A percentile compares a stretch with the other conserved stretches of the same genome.
These are phyloP conservation scores for Rutilus rutilus DNA, from an alignment of 2,113 vertebrate genomes.

Conservation along the genomic window DNA sequence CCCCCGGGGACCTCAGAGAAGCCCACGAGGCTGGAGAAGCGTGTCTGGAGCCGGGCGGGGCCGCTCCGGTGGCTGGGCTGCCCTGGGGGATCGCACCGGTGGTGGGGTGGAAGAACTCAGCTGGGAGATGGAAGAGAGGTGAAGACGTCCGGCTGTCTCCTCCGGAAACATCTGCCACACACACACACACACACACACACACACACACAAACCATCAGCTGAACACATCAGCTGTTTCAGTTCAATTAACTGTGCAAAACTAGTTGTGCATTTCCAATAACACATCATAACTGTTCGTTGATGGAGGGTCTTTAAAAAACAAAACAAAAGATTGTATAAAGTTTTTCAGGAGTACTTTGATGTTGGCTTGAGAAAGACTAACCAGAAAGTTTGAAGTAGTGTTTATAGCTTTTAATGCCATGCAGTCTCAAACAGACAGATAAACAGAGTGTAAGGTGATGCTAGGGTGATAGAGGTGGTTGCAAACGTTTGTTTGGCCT, in stretches of 20 bases:
- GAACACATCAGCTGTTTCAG: background rate
- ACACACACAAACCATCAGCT: background rate
- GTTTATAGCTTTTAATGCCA: no score
- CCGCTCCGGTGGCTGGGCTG: slow-evolving; percentile 66
- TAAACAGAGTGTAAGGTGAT: background rate
- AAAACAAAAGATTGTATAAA: no score
- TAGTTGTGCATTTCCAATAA: background rate
- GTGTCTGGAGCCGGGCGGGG: slow-evolving; percentile 74
- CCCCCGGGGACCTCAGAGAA: slow-evolving; percentile 82
- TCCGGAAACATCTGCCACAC: slow-evolving; percentile 25
- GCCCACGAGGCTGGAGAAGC: slow-evolving; percentile 88
- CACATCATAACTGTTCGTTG: background rate
- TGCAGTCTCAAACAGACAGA: no score
- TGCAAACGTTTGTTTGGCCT: background rate
- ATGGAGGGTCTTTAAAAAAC: no score
- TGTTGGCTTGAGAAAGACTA: background rate
- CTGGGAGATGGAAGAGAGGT: slow-evolving; percentile 80
- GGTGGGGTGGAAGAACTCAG: slow-evolving; percentile 89
- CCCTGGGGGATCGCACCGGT: slow-evolving; percentile 68
- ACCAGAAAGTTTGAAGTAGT: no score
- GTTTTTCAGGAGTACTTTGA: background rate
- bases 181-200: slow-evolving; percentile 7
- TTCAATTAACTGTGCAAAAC: background rate
- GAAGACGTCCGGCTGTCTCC: slow-evolving; percentile 58
- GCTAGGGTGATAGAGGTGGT: background rate